Evolutionary conservation across 2,113 vertebrate genomes (phyloP).

Genomic region (Drymodes brunneopygia): DNA sequence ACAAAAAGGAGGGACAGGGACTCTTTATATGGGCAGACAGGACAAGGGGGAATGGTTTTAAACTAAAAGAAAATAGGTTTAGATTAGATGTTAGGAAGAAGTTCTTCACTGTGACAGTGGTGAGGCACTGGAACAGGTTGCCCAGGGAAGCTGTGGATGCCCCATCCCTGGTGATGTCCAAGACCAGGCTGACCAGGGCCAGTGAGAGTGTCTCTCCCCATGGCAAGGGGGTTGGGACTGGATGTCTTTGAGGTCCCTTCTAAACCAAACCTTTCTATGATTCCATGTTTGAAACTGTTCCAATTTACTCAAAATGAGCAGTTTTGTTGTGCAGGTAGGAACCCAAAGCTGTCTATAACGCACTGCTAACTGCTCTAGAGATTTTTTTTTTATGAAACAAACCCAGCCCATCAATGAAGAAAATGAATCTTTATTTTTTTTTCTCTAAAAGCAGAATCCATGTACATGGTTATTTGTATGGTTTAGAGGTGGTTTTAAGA

Average conservation of each 20-base stretch:
- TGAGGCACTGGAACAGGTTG: neutral
- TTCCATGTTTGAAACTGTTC: neutral
- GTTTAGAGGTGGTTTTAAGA: conserved; percentile 34
- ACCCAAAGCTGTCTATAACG: neutral
- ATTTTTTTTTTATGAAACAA: conserved; percentile 26
- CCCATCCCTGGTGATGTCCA: neutral
- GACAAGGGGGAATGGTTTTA: neutral
- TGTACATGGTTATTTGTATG: neutral
- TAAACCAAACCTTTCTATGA: neutral
- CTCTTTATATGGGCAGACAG: neutral
- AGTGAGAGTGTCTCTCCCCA: neutral
- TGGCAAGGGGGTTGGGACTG: neutral
- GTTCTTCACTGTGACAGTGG: neutral
- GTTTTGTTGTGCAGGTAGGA: neutral
- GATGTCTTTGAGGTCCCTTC: neutral
- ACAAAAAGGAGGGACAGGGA: neutral
- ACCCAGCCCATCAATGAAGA: conserved; percentile 24
- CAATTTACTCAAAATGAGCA: neutral
- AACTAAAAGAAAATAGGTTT: neutral
- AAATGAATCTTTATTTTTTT: conserved; percentile 47
- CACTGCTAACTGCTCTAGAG: neutral
- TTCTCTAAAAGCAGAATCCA: conserved; percentile 54
- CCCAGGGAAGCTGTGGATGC: neutral
- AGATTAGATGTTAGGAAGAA: neutral
- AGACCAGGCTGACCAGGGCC: neutral